A percentile compares a stretch with the other conserved stretches of the same genome.
Conservation (phyloP, 2,888 invertebrate species). For the Drosophila diplacantha region DNA sequence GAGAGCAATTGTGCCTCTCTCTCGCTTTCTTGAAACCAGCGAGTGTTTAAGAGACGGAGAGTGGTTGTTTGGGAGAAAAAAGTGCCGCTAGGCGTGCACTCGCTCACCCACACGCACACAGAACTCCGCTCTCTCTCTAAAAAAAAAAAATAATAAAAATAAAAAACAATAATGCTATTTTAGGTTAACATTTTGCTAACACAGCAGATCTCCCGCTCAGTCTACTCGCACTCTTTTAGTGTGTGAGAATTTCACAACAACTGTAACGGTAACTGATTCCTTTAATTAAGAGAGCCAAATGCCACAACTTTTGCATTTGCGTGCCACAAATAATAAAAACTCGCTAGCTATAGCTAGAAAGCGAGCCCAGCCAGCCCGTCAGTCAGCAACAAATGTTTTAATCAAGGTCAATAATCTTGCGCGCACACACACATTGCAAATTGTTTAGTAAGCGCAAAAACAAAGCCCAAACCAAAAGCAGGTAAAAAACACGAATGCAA, state of each 20-base stretch:
- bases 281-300: slow-evolving; percentile 25
- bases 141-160: slow-evolving; percentile 21
- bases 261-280: slow-evolving; percentile 14
- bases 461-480: slow-evolving; percentile 44
- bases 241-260: slow-evolving; percentile 35
- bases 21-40: slow-evolving; percentile 25
- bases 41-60: slow-evolving; percentile 28
- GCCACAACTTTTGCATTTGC: slow-evolving; percentile 28
- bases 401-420: slow-evolving; percentile 69
- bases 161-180: slow-evolving; percentile 54
- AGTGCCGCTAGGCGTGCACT: slow-evolving; percentile 67
- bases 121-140: slow-evolving; percentile 21
- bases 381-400: slow-evolving; percentile 46
- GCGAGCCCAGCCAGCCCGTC: slow-evolving; percentile 33
- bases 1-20: neutral
- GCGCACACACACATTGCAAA: slow-evolving; percentile 46
- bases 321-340: slow-evolving; percentile 29
- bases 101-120: slow-evolving; percentile 36
- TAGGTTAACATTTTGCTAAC: slow-evolving; percentile 65
- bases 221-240: neutral
- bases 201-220: slow-evolving; percentile 43
- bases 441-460: slow-evolving; percentile 51
- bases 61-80: slow-evolving; percentile 61
- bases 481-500: slow-evolving; percentile 59
- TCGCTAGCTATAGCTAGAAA: neutral